Evolutionary conservation across 2,888 invertebrate species (phyloP).

Genomic region (Caenorhabditis wallacei): DNA sequence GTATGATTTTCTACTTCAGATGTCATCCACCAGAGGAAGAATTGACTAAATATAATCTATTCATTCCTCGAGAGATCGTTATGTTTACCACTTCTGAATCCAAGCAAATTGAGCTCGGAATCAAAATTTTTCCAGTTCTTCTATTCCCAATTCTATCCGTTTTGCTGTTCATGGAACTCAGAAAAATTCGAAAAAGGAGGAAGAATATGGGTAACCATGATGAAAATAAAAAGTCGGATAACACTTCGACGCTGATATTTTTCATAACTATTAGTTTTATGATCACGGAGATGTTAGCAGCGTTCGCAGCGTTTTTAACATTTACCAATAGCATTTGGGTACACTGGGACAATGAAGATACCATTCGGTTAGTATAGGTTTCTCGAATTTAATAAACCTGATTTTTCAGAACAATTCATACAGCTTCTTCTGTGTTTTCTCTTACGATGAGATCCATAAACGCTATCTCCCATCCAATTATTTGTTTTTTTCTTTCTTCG

Average conservation of each 20-base stretch:
- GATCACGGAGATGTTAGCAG: not conserved
- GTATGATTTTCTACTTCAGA: too few species aligned
- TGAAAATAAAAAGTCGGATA: not conserved
- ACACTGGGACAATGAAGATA: not conserved
- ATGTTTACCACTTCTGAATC: not conserved
- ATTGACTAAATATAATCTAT: not conserved
- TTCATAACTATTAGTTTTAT: slow-evolving; percentile 2
- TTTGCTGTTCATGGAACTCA: not conserved
- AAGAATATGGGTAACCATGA: not conserved
- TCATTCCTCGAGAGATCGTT: not conserved
- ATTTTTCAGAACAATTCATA: not conserved
- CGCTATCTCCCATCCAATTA: slow-evolving; percentile 1
- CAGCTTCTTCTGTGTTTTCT: not conserved
- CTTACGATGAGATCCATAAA: not conserved
- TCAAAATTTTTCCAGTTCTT: not conserved
- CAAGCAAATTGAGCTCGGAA: not conserved
- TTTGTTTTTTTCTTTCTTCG: not conserved
- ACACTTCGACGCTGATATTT: not conserved
- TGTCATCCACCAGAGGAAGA: too few species aligned
- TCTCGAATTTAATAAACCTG: too few species aligned
- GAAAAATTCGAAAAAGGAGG: not conserved
- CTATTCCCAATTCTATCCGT: not conserved
- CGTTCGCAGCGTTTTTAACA: not conserved
- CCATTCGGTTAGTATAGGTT: not conserved
- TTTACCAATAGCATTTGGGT: not conserved